Conservation (phyloP, 1,140 invertebrate species). For the Zaprionus taronus region DNA sequence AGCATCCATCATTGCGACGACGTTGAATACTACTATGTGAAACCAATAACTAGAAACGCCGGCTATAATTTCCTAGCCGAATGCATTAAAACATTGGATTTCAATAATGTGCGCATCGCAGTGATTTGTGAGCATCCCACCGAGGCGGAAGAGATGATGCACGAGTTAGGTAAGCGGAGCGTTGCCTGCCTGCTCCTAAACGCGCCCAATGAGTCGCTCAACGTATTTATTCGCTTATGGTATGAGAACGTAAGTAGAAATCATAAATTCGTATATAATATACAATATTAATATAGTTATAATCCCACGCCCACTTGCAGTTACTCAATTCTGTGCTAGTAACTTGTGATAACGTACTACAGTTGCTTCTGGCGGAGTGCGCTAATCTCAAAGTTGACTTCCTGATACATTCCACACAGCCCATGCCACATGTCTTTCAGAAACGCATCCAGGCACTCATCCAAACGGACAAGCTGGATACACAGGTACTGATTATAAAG, state of each 20-base stretch:
- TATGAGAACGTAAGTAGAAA: conserved; percentile 31
- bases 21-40: conserved; percentile 25
- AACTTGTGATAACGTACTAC: conserved; percentile 30
- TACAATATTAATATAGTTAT: background rate
- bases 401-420: conserved; percentile 35
- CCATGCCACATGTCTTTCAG: conserved; percentile 30
- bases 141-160: conserved; percentile 23
- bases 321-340: conserved; percentile 24
- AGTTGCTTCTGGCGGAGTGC: background rate
- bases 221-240: background rate
- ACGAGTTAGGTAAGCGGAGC: conserved; percentile 29
- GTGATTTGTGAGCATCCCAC: conserved; percentile 29
- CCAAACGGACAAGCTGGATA: background rate
- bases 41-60: background rate
- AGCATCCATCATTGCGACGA: conserved; percentile 17
- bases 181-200: conserved; percentile 29
- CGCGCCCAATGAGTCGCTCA: background rate
- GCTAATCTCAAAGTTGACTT: background rate
- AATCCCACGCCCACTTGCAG: conserved; percentile 9
- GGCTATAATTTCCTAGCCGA: conserved; percentile 15
- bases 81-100: conserved; percentile 18
- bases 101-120: conserved; percentile 18
- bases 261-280: background rate
- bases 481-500: background rate
- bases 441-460: conserved; percentile 18